phyloP scores from a whole-genome alignment of 2,113 vertebrate genomes.

The Alces alces region DNA sequence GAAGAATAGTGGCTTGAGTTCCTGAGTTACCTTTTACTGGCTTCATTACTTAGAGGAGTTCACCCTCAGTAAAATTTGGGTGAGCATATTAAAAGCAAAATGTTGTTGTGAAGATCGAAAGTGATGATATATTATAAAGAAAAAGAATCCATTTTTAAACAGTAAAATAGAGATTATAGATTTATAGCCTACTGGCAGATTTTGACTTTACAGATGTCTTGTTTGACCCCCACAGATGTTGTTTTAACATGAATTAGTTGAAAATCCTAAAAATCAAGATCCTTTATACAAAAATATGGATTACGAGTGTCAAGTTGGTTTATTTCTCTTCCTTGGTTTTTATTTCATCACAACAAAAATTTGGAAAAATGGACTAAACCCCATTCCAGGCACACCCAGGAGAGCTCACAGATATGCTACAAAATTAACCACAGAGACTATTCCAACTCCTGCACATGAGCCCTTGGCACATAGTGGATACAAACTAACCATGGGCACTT shows the following conservation, averaged over 20 bases:
- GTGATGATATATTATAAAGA: not conserved
- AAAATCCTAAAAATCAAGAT: not conserved
- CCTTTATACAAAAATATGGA: not conserved
- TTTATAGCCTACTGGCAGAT: not conserved
- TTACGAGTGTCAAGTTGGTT: not conserved
- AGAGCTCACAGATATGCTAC: not conserved
- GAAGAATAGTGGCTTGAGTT: not conserved
- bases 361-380: not conserved
- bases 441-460: not conserved
- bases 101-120: not conserved
- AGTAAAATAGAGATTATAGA: not conserved
- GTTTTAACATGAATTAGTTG: not conserved
- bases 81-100: not conserved
- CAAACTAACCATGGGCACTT: not conserved
- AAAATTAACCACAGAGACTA: not conserved
- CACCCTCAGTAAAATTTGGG: not conserved
- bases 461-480: not conserved
- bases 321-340: not conserved
- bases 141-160: not conserved
- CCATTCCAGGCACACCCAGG: not conserved
- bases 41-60: not conserved
- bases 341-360: not conserved
- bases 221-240: not conserved
- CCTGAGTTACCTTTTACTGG: slow-evolving; percentile 12
- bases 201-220: not conserved